Conservation (phyloP, 2,797 vertebrate genomes). For the Xenopus petersii region DNA sequence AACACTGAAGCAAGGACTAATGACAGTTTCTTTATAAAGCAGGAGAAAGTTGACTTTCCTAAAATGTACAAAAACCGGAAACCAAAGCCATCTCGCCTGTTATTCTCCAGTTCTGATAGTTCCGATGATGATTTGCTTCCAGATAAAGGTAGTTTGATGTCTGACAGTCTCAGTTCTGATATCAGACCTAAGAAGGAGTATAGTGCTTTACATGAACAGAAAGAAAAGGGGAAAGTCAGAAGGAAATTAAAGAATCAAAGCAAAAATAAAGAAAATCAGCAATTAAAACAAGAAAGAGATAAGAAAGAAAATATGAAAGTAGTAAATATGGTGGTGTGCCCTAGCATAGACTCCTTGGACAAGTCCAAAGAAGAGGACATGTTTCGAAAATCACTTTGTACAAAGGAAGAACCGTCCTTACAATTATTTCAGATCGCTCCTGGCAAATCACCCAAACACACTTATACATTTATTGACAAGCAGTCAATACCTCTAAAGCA, state of each 20-base stretch:
- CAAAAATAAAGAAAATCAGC: conserved; percentile 98
- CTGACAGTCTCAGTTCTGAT: conserved; percentile 79
- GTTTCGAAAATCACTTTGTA: conserved; percentile 93
- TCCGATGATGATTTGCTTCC: conserved; percentile 89
- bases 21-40: conserved; percentile 79
- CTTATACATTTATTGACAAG: conserved; percentile 87
- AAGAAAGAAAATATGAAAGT: conserved; percentile 90
- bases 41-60: conserved; percentile 78
- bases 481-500: conserved; percentile 86
- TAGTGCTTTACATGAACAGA: conserved; percentile 72
- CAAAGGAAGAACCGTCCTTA: conserved; percentile 92
- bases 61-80: conserved; percentile 85
- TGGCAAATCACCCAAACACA: conserved; percentile 90
- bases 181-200: conserved; percentile 81
- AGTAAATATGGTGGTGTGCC: conserved; percentile 71
- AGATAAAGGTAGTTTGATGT: conserved; percentile 82
- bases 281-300: conserved; percentile 79
- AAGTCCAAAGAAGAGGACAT: conserved; percentile 86
- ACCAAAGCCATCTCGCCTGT: conserved; percentile 77
- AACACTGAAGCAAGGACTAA: conserved; percentile 75
- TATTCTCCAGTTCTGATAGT: conserved; percentile 90
- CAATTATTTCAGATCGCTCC: conserved; percentile 91
- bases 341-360: conserved; percentile 78
- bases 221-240: conserved; percentile 94
- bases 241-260: conserved; percentile 92